phyloP scores from a whole-genome alignment of 2,113 vertebrate genomes.

The Rhipidura dahli region DNA sequence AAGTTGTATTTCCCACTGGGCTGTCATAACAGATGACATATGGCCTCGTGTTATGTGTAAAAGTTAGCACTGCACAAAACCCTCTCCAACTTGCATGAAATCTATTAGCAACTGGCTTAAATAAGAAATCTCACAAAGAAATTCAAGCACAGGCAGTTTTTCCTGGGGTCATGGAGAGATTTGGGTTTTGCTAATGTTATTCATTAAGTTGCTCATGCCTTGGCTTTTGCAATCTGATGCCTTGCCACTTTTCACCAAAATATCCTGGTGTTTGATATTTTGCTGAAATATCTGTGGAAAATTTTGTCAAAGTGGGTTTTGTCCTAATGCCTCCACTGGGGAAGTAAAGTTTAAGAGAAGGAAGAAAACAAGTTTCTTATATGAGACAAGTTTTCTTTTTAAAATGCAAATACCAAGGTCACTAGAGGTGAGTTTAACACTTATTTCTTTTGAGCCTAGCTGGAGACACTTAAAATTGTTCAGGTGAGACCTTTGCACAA shows the following conservation, averaged over 20 bases:
- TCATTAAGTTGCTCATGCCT: not conserved
- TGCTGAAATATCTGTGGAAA: not conserved
- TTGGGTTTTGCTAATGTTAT: not conserved
- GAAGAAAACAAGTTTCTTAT: rapidly evolving
- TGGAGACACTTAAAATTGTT: not conserved
- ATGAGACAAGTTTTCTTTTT: not conserved
- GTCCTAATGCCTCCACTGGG: not conserved
- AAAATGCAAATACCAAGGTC: not conserved
- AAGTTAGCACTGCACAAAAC: not conserved
- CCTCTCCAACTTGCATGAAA: not conserved
- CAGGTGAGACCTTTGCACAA: not conserved
- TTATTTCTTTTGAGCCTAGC: not conserved
- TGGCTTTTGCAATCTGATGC: not conserved
- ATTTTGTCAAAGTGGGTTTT: not conserved
- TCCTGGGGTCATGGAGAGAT: not conserved
- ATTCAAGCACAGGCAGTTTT: not conserved
- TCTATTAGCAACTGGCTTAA: not conserved
- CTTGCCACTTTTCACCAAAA: not conserved
- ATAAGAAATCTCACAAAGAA: not conserved
- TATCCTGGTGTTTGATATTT: not conserved
- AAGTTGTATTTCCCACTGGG: not conserved
- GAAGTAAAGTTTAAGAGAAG: not conserved
- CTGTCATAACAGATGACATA: not conserved
- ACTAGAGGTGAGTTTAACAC: not conserved
- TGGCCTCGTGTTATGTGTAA: not conserved